A percentile compares a stretch with the other conserved stretches of the same genome.
Conservation (phyloP, 2,888 invertebrate genomes). For the Deilephila porcellus region DNA sequence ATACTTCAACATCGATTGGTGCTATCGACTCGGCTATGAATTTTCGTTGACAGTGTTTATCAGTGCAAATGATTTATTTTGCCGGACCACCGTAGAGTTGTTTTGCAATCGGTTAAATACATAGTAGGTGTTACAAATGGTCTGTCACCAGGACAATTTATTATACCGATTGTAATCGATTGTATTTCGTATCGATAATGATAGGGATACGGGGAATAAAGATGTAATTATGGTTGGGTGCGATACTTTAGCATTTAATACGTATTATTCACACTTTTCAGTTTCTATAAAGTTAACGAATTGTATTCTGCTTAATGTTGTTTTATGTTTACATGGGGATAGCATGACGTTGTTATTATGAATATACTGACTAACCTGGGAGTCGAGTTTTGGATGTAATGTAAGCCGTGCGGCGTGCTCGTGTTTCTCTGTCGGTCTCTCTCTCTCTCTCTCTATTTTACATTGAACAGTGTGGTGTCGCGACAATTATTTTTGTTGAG, state of each 20-base stretch:
- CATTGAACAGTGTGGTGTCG: too few species aligned
- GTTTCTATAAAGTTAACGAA: not conserved
- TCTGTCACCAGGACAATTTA: conserved; percentile 25
- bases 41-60: conserved; percentile 30
- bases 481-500: too few species aligned
- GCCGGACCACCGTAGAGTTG: conserved; percentile 25
- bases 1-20: conserved; percentile 53
- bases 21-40: conserved; percentile 24
- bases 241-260: not conserved
- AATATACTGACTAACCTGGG: too few species aligned
- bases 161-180: conserved; percentile 24
- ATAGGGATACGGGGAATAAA: conserved; percentile 8
- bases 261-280: not conserved
- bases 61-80: conserved; percentile 30
- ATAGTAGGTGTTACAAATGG: conserved; percentile 26
- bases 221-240: conserved; percentile 11
- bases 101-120: conserved; percentile 22
- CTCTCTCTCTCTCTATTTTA: too few species aligned
- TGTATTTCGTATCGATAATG: conserved; percentile 20
- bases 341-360: too few species aligned
- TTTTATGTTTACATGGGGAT: too few species aligned
- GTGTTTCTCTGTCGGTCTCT: too few species aligned
- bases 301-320: not conserved
- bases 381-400: too few species aligned
- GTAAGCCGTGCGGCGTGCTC: too few species aligned